These are phyloP conservation scores for Ophthalmolycus amberensis DNA, from an alignment of 2,113 vertebrate species.

Conservation along the genomic window DNA sequence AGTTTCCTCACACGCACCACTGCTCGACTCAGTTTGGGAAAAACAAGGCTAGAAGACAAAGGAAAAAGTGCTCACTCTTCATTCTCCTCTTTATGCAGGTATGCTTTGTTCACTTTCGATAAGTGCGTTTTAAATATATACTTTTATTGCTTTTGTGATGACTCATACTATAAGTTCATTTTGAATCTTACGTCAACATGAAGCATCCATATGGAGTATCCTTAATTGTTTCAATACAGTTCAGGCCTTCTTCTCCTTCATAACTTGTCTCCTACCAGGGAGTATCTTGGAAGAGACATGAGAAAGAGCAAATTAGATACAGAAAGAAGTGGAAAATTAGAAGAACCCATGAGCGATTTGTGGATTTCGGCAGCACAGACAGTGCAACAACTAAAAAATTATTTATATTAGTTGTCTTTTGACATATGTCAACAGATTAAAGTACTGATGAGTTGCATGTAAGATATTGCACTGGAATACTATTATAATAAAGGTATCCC, in stretches of 20 bases:
- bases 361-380: neutral
- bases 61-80: neutral
- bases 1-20: constrained; percentile 72
- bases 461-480: neutral
- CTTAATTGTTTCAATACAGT: constrained; percentile 26
- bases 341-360: neutral
- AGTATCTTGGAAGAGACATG: constrained; percentile 23
- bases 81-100: neutral
- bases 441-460: neutral
- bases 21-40: constrained; percentile 73
- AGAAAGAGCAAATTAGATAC: neutral
- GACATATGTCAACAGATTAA: neutral
- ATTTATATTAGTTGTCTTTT: neutral
- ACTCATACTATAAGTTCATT: neutral
- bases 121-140: neutral
- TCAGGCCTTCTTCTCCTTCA: constrained; percentile 42
- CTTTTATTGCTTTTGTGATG: neutral
- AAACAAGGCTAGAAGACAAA: constrained; percentile 50
- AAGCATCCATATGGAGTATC: constrained; percentile 49
- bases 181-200: constrained; percentile 72
- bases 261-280: constrained; percentile 17
- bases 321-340: neutral
- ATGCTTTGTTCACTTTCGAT: neutral
- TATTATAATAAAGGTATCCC: neutral
- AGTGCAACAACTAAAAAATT: neutral